These are phyloP conservation scores for Papilio protenor DNA, from an alignment of 2,888 invertebrate species.

Conservation along the genomic window DNA sequence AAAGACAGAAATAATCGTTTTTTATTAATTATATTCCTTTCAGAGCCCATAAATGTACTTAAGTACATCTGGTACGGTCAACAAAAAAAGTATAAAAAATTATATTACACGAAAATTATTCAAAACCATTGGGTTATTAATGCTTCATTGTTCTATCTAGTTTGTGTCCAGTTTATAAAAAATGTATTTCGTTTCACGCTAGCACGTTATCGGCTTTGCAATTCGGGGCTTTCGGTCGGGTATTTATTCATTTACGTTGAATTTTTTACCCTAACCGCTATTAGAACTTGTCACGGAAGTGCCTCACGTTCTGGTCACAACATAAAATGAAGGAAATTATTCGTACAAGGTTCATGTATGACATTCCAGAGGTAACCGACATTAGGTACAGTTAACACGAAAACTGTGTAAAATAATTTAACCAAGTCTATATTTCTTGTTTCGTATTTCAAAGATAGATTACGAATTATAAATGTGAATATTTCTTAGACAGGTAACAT, in stretches of 20 bases:
- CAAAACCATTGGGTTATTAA: neutral
- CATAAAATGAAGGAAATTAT: conserved; percentile 17
- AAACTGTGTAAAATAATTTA: neutral
- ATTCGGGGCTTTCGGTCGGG: conserved; percentile 16
- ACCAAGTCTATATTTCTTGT: neutral
- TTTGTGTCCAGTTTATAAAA: conserved; percentile 5
- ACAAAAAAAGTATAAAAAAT: neutral
- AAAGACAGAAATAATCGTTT: neutral
- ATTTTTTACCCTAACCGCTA: conserved; percentile 24
- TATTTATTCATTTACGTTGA: conserved; percentile 7
- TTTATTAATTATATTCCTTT: too few species aligned
- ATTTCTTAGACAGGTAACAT: conserved; percentile 26
- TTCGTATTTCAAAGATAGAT: neutral
- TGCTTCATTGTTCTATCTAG: conserved; percentile 6
- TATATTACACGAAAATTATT: neutral
- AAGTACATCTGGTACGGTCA: neutral
- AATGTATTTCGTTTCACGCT: conserved; percentile 21
- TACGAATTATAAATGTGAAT: conserved; percentile 19
- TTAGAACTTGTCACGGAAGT: conserved; percentile 42
- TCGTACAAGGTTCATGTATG: conserved; percentile 13
- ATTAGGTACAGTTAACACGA: neutral
- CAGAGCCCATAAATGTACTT: neutral
- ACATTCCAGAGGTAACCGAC: neutral
- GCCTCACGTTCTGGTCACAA: conserved; percentile 8
- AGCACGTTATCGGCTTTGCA: conserved; percentile 21